Evolutionary conservation across 1,140 invertebrate genomes (phyloP), one percentile per base, ranked within the genome.

Genomic region (Venturia canescens): DNA sequence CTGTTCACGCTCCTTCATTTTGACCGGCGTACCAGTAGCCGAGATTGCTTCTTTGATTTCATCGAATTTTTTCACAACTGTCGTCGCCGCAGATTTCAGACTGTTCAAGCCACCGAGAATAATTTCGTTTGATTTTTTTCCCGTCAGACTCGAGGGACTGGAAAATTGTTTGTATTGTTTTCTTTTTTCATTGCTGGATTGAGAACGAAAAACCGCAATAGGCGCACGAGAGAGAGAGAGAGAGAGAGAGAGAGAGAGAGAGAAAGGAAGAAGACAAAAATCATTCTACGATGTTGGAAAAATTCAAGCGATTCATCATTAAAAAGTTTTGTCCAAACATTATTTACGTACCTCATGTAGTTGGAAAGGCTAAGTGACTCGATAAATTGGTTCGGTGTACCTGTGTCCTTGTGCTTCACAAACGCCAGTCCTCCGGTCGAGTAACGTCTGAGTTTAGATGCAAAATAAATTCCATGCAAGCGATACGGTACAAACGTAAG

Each of bases 11-110:
- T 92, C 91, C 78, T 92, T 92, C 1, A 94, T 92, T 90, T 97
- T 97, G 6, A 97, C 95, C 0, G 97, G 96, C 29, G 96, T 97
- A n/a, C 95, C 95, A 78, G 96, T 97, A 0, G 96, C 95, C 5
- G 96, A 97, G 82, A 98, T 97, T 15, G 96, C 97, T 89, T 97
- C 97, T 89, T 98, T 98, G 86, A 99, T 95, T 91, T 98, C 97
- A 87, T 97, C 97, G 80, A 98, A 95, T 88, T 98, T 98, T 84
- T 97, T 97, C 16, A 94, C 96, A 78, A 98, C 94, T 53, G 95
- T 96, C 23, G 94, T 97, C 2, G 97, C 97, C 0, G 97, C 97
- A 38, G 95, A 96, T 89, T 97, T 97, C 21, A 97, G 93, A 86
- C 96, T 97, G 87, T 95, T 97, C 23, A 97, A 92, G 44, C 96